These are phyloP conservation scores for Nothoprocta perdicaria DNA, from an alignment of 2,113 vertebrate species.

Conservation along the genomic window DNA sequence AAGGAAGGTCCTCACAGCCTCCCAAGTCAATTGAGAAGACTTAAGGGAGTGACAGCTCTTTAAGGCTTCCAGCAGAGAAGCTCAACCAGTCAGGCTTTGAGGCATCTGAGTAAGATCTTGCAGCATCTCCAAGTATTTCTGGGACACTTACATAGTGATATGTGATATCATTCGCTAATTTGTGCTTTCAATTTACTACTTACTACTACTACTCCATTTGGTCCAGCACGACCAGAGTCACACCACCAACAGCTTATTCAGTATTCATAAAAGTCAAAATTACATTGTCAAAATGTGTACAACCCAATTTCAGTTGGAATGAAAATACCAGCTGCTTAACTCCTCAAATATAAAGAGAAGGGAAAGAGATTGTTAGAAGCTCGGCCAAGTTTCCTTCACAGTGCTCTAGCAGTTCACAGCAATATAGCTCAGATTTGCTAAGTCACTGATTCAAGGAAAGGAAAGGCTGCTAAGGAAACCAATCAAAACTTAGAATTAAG, in stretches of 20 bases:
- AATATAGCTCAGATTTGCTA: not conserved
- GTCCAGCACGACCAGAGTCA: not conserved
- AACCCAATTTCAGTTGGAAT: not conserved
- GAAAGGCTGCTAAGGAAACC: not conserved
- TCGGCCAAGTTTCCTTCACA: not conserved
- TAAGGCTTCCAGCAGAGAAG: not conserved
- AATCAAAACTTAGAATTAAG: not conserved
- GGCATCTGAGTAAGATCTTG: not conserved
- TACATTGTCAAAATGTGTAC: not conserved
- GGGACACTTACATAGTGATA: not conserved
- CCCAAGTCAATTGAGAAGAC: not conserved
- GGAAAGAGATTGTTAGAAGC: not conserved
- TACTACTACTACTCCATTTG: no score
- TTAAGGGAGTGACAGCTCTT: not conserved
- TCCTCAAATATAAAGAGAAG: not conserved
- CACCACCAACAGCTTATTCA: not conserved
- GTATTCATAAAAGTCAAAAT: not conserved
- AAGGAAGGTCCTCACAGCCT: not conserved
- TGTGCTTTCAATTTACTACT: not conserved
- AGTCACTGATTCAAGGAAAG: not conserved
- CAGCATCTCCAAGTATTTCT: not conserved
- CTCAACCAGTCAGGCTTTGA: not conserved
- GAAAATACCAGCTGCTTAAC: not conserved
- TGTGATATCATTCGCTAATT: not conserved
- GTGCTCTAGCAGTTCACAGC: not conserved